Conservation (phyloP, 2,113 vertebrate genomes). For the Prunella himalayana region DNA sequence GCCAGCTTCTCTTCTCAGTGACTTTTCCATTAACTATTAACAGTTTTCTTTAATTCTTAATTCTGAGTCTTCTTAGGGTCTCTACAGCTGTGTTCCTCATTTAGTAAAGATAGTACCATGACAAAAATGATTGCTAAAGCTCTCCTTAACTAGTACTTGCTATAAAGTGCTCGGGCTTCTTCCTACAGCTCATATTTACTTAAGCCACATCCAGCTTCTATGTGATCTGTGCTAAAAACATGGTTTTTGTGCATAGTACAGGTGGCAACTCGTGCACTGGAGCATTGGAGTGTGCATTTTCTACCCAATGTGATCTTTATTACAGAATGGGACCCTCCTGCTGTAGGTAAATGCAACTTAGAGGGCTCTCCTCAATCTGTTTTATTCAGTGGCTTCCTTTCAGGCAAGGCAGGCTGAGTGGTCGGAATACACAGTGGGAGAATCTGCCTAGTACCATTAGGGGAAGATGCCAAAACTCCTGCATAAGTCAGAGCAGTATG, state of each 20-base stretch:
- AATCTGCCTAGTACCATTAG: neutral
- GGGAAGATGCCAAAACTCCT: neutral
- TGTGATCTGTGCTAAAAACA: neutral
- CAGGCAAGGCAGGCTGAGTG: neutral
- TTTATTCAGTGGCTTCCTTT: neutral
- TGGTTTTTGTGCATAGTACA: neutral
- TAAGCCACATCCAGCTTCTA: neutral
- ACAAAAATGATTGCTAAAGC: neutral
- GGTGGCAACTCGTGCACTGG: neutral
- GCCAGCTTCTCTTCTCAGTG: neutral
- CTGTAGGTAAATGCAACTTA: neutral
- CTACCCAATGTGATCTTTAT: neutral
- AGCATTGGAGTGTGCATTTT: neutral
- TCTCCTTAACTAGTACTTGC: neutral
- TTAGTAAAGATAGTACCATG: neutral
- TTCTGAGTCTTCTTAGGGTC: neutral
- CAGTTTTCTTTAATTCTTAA: neutral
- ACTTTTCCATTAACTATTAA: neutral
- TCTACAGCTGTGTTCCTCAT: neutral
- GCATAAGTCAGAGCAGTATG: neutral
- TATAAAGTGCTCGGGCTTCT: neutral
- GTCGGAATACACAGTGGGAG: accelerated
- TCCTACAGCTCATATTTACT: neutral
- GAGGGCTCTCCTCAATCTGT: accelerated
- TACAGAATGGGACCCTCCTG: neutral